Base-by-base conservation (phyloP, 2,113 vertebrate genomes). In the Galbula dea region DNA sequence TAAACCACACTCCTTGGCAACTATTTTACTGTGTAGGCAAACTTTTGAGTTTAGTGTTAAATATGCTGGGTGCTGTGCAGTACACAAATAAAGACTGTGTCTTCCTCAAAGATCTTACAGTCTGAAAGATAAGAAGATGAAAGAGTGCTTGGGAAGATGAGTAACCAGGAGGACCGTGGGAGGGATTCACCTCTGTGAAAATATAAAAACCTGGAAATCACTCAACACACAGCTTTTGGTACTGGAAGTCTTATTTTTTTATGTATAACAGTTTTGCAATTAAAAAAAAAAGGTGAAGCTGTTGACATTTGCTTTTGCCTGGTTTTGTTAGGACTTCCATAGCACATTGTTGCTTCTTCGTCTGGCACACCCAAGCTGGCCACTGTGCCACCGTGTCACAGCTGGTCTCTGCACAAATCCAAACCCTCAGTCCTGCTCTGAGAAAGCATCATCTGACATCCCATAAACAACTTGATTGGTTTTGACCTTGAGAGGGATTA, bases 91-190 rank as follows among this genome's bases (percentile, higher is more conserved):
- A 73, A 94, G 68, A 76, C 90, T 82, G 95, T 91, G 82, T 95
- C 89, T 88, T 89, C 71, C 78, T 93, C 71, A 83, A 85, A 93
- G 89, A 89, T 79, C 87, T 91, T 92, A 87, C 58, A 67, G 78
- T 95, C 94, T 94, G 78, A 92, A 85, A 96, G 94, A 96, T 92
- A 91, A 93, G 77, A 83, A 93, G 89, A 96, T 96, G 91, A 96
- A 94, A 94, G 93, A 81, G 48, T 46, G 37, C 51, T 89, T 51
- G 67, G 59, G 78, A 94, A 93, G 77, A 88, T 86, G 82, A 94
- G 59, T 69, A 91, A 94, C 32, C 2, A 1, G 11, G 63, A 48
- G 54, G n/a, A 80, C 72, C 83, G 59, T 6, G 29, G 93, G 83
- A 91, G 75, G 68, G 55, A 11, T 49, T 83, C 73, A 49, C 29